Evolutionary conservation across 1,140 invertebrate genomes (phyloP).

Genomic region (Euura saliciscinereae): DNA sequence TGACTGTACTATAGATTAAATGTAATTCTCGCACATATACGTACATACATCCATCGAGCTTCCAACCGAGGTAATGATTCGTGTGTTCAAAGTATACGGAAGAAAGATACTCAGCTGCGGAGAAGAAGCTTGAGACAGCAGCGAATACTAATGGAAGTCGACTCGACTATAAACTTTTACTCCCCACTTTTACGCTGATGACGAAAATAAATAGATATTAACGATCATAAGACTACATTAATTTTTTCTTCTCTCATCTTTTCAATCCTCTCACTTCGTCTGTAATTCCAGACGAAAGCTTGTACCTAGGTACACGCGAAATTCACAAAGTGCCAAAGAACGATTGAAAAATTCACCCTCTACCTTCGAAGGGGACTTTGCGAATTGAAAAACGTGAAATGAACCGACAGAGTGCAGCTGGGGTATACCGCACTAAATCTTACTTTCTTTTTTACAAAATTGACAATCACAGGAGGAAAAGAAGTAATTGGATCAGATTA

Average conservation of each 20-base stretch:
- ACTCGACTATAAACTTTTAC: neutral
- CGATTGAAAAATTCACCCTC: neutral
- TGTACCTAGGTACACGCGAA: no score
- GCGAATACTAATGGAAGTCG: conserved; percentile 2
- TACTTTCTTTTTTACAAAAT: no score
- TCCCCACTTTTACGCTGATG: neutral
- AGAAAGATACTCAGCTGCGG: neutral
- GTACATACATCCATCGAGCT: no score
- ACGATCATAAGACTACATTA: no score
- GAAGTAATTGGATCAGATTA: no score
- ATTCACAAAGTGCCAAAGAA: neutral
- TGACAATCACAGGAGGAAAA: no score
- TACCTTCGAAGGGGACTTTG: neutral
- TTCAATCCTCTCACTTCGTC: no score
- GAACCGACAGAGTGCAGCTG: no score
- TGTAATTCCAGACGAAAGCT: no score
- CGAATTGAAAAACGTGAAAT: neutral
- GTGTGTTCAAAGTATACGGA: neutral
- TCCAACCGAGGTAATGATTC: neutral
- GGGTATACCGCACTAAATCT: no score
- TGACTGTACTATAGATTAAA: neutral
- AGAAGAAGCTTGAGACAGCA: neutral
- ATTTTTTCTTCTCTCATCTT: no score
- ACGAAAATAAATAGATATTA: neutral
- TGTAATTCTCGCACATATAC: neutral